A percentile compares a stretch with the other conserved stretches of the same genome.
phyloP scores from a whole-genome alignment of 1,140 invertebrate species.

The Agrypnia vestita region DNA sequence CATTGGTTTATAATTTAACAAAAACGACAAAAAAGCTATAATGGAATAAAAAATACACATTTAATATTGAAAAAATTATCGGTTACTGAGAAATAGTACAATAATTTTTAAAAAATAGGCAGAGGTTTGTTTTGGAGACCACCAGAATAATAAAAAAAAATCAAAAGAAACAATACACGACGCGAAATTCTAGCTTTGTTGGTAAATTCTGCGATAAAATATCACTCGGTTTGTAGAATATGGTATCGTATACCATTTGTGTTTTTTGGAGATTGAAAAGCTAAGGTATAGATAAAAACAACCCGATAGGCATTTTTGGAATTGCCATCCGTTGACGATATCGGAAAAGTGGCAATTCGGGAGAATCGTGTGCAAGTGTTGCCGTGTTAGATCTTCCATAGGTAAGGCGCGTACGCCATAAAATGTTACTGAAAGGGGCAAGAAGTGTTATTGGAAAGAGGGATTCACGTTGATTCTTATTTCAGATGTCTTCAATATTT shows the following conservation, averaged over 20 bases:
- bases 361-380: slow-evolving; percentile 32
- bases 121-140: too few relatives aligned
- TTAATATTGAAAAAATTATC: too few relatives aligned
- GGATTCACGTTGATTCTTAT: background rate
- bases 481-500: too few relatives aligned
- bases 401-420: slow-evolving; percentile 28
- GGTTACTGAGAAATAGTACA: too few relatives aligned
- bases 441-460: slow-evolving; percentile 26
- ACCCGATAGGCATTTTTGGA: slow-evolving; percentile 25
- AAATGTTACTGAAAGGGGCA: slow-evolving; percentile 23
- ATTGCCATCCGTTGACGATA: slow-evolving; percentile 1
- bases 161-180: background rate
- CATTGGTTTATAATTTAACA: too few relatives aligned
- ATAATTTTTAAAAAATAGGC: too few relatives aligned
- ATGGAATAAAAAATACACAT: too few relatives aligned
- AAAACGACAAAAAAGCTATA: too few relatives aligned
- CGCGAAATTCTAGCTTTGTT: background rate
- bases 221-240: background rate
- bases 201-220: slow-evolving; percentile 12
- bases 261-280: slow-evolving; percentile 29
- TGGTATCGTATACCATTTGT: background rate
- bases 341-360: slow-evolving; percentile 25
- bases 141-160: too few relatives aligned
- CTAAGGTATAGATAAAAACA: slow-evolving; percentile 28
- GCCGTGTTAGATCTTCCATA: slow-evolving; percentile 1